Evolutionary conservation across 2,888 invertebrate genomes (phyloP), one percentile per base, ranked within the genome.

Genomic region (Drosophila neonasuta): DNA sequence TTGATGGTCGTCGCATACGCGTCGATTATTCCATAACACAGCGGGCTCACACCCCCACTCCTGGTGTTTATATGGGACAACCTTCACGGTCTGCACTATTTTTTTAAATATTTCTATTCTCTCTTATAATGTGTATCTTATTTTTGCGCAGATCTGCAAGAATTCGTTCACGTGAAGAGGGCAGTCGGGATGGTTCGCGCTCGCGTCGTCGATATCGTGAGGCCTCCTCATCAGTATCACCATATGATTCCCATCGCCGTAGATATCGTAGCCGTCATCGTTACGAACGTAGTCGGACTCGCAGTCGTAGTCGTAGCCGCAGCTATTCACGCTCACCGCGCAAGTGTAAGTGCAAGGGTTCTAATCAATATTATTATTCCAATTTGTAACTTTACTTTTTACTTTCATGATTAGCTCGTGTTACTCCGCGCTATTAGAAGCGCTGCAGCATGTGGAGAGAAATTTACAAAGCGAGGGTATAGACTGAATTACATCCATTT

Each of bases 1-100:
- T 99, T 54, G 98, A 98, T 91, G 97, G 97, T 0, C 94, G 98
- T 61, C 94, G 96, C 84, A 98, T 99, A 84, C 93, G 99, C 78
- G 98, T 99, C 8, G 99, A 98, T 91, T 99, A 94, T 91, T 98
- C 98, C 6, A 97, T 99, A 86, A 99, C 99, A 44, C 95, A 97
- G 91, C 93, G 98, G 65, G 97, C 99, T 9, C 99, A 99, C 90
- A 98, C 98, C 1, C 99, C 99, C 10, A 99, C 99, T 5, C 99
- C 99, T 7, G 99, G 99, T 61, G 96, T 98, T 80, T 99, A 99
- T 89, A 97, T 98, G 95, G 99, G 99, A 51, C 96, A 96, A 91
- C 96, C 97, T 1, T 97, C 97, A 24, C 87, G 85, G 90, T 85
- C 5, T 17, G 59, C 41, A 10, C n/a, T 5, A 55, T 32, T 24